Evolutionary conservation across 2,113 vertebrate genomes (phyloP), one percentile per base, ranked within the genome.

Genomic region (Thymallus thymallus): DNA sequence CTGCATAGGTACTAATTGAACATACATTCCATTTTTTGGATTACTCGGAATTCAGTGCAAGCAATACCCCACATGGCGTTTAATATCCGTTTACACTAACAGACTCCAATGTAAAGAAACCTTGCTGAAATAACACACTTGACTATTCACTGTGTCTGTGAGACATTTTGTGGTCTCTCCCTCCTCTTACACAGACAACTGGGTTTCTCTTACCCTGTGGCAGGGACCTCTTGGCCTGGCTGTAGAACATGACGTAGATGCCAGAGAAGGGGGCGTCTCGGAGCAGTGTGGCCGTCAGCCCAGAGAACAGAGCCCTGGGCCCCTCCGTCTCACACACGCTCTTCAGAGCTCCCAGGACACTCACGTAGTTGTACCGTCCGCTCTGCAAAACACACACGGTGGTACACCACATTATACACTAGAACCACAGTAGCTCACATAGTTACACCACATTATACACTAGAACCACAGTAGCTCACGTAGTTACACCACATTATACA

Each of bases 161-260:
- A 10, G 35, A 41, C 9, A 41, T 41, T 10, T 41, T 41, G 35
- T 41, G 35, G 35, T 12, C 35, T 41, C 35, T 41, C 51, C 62
- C 46, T 9, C 63, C 0, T 35, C 3, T 14, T 1, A 41, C 7
- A 41, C 10, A 41, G 35, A 41, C 30, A 0, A 41, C 35, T 41
- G 35, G 9, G 35, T 41, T 0, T 72, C 6, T 71, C 88, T 75
- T 85, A 96, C 93, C 96, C 87, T 64, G 91, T 80, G 84, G 92
- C 18, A 94, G 81, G 1, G 92, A 20, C 32, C 77, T 92, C 91
- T 96, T 98, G 85, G 95, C 91, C 90, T 98, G 96, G 14, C 93
- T 96, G 88, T 99, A 99, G 88, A 98, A 97, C 97, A 99, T 98
- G 85, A 99, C 91, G 75, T 99, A 99, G 87, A 99, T 96, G 68